phyloP scores from a whole-genome alignment of 2,888 invertebrate genomes.

The Dromius quadrimaculatus region DNA sequence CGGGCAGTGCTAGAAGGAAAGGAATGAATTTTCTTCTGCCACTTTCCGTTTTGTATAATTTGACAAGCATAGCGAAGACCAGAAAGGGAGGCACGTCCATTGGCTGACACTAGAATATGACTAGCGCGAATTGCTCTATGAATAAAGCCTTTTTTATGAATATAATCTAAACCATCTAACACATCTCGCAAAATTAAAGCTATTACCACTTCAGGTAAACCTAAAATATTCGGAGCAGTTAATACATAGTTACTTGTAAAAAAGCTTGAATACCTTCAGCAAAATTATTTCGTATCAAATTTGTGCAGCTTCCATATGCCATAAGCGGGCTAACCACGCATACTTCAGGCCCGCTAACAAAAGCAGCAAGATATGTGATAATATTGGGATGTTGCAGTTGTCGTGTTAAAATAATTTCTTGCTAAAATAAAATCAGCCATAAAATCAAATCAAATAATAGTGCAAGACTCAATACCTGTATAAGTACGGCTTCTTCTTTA shows the following conservation, averaged over 20 bases:
- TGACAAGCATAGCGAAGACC: constrained; percentile 85
- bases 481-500: constrained; percentile 72
- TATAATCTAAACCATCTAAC: constrained; percentile 83
- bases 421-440: constrained; percentile 68
- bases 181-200: constrained; percentile 84
- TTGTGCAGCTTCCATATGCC: constrained; percentile 86
- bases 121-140: constrained; percentile 89
- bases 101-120: constrained; percentile 83
- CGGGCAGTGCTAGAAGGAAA: constrained; percentile 79
- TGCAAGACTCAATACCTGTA: constrained; percentile 66
- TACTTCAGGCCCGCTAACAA: constrained; percentile 82
- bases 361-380: constrained; percentile 79
- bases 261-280: constrained; percentile 64
- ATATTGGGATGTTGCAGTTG: constrained; percentile 86
- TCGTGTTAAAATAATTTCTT: constrained; percentile 82
- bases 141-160: constrained; percentile 86
- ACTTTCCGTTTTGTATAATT: constrained; percentile 78
- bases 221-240: constrained; percentile 61
- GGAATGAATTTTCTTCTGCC: constrained; percentile 78
- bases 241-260: background rate
- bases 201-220: constrained; percentile 86
- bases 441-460: background rate
- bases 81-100: constrained; percentile 79
- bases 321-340: constrained; percentile 86
- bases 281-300: constrained; percentile 83